Percentiles rank a stretch among this genome's conserved stretches.
These are phyloP conservation scores for Notolabrus celidotus DNA, from an alignment of 2,797 vertebrate species.

Conservation along the genomic window DNA sequence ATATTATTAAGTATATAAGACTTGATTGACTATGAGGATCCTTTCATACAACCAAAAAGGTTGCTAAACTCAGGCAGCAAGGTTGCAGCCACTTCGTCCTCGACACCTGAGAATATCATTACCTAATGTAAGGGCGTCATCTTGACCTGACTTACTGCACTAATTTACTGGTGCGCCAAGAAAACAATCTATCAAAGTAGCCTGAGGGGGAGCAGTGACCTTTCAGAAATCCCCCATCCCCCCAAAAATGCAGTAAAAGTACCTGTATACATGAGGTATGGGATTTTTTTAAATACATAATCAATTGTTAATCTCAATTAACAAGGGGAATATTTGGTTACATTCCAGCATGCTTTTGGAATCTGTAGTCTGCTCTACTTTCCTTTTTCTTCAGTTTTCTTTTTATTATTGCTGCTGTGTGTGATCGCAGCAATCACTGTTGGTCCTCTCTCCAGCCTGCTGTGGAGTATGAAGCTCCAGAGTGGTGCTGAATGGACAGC, in stretches of 20 bases:
- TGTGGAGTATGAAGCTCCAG: constrained; percentile 25
- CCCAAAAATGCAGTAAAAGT: no score
- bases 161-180: no score
- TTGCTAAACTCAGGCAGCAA: no score
- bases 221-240: no score
- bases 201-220: no score
- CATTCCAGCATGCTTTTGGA: not conserved
- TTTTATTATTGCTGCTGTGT: not conserved
- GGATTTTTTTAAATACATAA: no score
- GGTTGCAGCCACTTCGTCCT: not conserved
- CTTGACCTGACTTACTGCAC: not conserved
- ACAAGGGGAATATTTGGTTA: no score
- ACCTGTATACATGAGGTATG: no score
- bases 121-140: constrained; percentile 11
- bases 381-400: not conserved
- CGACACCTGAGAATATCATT: not conserved
- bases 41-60: no score
- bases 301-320: no score
- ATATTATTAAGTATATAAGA: not conserved
- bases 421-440: not conserved
- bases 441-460: constrained; percentile 6
- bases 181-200: no score
- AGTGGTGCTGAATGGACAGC: constrained; percentile 87
- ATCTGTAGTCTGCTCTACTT: not conserved
- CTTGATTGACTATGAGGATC: not conserved